phyloP scores from a whole-genome alignment of 1,140 invertebrate genomes.

The Euschistus heros region DNA sequence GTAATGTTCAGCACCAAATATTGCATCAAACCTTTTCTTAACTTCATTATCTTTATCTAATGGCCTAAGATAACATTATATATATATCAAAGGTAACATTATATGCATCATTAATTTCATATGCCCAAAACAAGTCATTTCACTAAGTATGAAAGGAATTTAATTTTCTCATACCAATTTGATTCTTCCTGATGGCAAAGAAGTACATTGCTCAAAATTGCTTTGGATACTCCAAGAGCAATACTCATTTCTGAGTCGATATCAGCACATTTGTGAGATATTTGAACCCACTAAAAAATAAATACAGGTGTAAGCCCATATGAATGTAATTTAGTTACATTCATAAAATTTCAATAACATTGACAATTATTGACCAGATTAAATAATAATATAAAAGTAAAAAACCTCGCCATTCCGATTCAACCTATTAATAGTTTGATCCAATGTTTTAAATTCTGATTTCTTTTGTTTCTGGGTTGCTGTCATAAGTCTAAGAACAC shows the following conservation, averaged over 20 bases:
- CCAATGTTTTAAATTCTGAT: slow-evolving; percentile 54
- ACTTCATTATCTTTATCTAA: slow-evolving; percentile 86
- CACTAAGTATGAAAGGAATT: too few species aligned
- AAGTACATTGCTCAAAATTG: slow-evolving; percentile 91
- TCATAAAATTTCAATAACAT: not conserved
- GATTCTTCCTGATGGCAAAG: slow-evolving; percentile 99
- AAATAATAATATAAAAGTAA: not conserved
- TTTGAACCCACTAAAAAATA: slow-evolving; percentile 25
- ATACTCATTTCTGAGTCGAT: slow-evolving; percentile 53
- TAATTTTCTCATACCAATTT: slow-evolving; percentile 51
- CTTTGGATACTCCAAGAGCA: slow-evolving; percentile 78
- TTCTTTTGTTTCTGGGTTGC: slow-evolving; percentile 45
- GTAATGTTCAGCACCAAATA: slow-evolving; percentile 89
- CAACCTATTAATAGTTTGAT: slow-evolving; percentile 47
- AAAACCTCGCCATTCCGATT: slow-evolving; percentile 34
- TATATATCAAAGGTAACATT: not conserved
- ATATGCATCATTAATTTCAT: not conserved
- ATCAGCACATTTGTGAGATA: slow-evolving; percentile 58
- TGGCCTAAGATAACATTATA: slow-evolving; percentile 48
- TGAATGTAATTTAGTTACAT: not conserved
- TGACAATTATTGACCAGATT: not conserved
- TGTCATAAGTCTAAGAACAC: slow-evolving; percentile 51
- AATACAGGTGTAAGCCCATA: not conserved
- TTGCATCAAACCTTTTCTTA: slow-evolving; percentile 95
- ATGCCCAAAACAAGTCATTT: too few species aligned